Base-by-base conservation (phyloP, 2,888 invertebrate species). In the Thumatha senex region DNA sequence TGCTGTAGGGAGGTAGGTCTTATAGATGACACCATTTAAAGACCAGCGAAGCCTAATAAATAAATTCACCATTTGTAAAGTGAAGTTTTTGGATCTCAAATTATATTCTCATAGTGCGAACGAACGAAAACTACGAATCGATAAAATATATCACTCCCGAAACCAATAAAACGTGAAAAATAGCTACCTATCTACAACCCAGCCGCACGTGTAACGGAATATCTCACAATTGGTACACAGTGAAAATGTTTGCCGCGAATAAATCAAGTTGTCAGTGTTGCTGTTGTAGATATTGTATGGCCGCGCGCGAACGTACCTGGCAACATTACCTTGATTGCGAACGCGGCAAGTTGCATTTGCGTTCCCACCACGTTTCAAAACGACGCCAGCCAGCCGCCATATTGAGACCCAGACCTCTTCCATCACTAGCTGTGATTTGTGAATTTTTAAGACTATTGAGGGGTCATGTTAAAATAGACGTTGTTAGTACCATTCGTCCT, bases 221-320 rank as follows among this genome's bases (percentile, higher is more conserved):
- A 85, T 78, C 79, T 80, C 80, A 78, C 82, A 80, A 80, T 67
- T 68, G 69, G 60, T 68, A 67, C 34, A 61, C 63, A 67, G 67
- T 70, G 80, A 74, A 79, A 84, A 82, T 82, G 78, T 74, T 82
- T 78, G 65, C 74, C 80, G 72, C 76, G 78, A 76, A 85, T 89
- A 87, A 86, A 88, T 88, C 87, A 87, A 75, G 72, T 79, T 88
- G 89, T 89, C 89, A 82, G 84, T 87, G 84, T 82, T 80, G 82
- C 81, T 60, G 83, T 86, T 86, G 86, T 89, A 87, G 82, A 81
- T 60, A 83, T 86, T 86, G 86, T 89, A 87, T 83, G 78, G 18
- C 75, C 72, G 73, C 65, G 74, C 76, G 58, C 78, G 75, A 76
- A 80, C 84, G 81, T 89, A 89, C 88, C 88, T 89, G 84, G 83